These are phyloP conservation scores for Panthera leo DNA, from an alignment of 2,113 vertebrate species.

Conservation along the genomic window DNA sequence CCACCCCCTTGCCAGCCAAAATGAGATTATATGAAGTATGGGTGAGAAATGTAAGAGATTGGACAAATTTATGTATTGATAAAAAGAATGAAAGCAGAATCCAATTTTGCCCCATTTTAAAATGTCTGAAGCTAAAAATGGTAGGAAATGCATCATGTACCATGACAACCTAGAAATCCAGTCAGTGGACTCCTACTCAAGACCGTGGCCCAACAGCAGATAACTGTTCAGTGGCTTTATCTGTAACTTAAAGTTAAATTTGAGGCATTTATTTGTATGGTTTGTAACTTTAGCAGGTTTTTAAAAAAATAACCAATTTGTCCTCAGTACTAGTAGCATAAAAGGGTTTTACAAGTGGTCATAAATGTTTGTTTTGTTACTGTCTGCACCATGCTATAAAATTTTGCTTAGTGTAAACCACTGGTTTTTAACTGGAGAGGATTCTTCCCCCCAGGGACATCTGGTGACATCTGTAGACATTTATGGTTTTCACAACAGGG, in stretches of 20 bases:
- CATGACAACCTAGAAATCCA: background rate
- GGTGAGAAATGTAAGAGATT: background rate
- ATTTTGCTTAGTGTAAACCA: background rate
- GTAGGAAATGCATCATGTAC: background rate
- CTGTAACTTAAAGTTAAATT: background rate
- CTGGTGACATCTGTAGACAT: background rate
- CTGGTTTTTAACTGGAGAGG: background rate
- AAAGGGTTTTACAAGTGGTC: background rate
- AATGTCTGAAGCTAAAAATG: conserved; percentile 18
- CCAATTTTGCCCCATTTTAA: background rate
- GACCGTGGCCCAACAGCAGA: background rate
- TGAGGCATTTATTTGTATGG: background rate
- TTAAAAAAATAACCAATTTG: background rate
- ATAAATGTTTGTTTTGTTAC: background rate
- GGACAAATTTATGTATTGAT: background rate
- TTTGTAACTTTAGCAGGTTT: background rate
- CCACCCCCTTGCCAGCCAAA: background rate
- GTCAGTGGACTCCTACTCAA: background rate
- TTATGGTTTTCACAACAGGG: background rate
- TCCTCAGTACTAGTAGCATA: background rate
- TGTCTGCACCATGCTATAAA: background rate
- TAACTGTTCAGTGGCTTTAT: background rate
- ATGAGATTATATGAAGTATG: background rate
- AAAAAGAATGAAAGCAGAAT: conserved; percentile 31
- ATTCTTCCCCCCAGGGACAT: background rate